Percentiles rank a stretch among this genome's conserved stretches.
phyloP scores from a whole-genome alignment of 2,113 vertebrate genomes.

The Heloderma charlesbogerti region DNA sequence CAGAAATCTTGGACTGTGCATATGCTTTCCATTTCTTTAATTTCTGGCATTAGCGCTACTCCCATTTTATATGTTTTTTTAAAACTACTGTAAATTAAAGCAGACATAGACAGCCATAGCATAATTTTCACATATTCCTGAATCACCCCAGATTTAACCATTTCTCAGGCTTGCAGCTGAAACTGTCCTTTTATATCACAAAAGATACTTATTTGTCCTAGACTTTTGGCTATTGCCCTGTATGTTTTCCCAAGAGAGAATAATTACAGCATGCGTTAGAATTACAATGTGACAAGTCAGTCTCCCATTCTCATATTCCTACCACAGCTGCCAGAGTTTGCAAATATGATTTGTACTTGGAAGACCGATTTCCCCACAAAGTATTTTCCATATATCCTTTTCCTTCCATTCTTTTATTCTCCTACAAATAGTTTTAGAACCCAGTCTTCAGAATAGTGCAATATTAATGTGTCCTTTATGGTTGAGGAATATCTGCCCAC shows the following conservation, averaged over 20 bases:
- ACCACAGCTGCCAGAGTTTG: constrained; percentile 60
- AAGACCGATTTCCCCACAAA: constrained; percentile 10
- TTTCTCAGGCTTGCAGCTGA: constrained; percentile 16
- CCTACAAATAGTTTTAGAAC: background rate
- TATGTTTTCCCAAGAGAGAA: constrained; percentile 12
- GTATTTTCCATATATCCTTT: constrained; percentile 20
- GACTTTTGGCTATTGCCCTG: constrained; percentile 24
- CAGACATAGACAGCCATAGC: constrained; percentile 39
- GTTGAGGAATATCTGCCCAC: background rate
- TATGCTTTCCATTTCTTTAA: constrained; percentile 61
- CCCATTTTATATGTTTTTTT: constrained; percentile 35
- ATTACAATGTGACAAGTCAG: constrained; percentile 45
- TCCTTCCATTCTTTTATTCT: constrained; percentile 29
- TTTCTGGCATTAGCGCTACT: constrained; percentile 53
- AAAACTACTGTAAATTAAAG: constrained; percentile 25
- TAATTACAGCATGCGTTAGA: constrained; percentile 37
- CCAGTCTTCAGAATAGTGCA: background rate
- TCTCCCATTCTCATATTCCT: constrained; percentile 37
- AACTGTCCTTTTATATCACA: constrained; percentile 23
- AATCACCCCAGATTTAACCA: constrained; percentile 5
- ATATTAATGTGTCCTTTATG: background rate
- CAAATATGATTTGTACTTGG: constrained; percentile 52
- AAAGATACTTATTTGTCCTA: background rate
- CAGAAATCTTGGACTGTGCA: constrained; percentile 56
- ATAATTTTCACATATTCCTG: background rate